phyloP scores from a whole-genome alignment of 2,797 vertebrate species.

The Myoxocephalus aenaeus region DNA sequence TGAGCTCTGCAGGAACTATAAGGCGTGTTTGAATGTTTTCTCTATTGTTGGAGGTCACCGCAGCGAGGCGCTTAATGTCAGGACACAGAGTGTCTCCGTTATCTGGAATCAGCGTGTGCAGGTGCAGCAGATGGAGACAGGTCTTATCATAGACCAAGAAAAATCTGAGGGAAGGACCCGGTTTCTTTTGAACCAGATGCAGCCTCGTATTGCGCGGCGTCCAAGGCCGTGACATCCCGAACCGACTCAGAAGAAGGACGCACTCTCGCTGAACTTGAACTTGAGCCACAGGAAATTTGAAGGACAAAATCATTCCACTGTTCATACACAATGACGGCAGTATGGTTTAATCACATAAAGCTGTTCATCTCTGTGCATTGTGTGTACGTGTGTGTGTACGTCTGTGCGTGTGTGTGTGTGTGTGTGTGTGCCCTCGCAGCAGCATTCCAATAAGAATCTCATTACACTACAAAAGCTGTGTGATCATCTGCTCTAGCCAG shows the following conservation, averaged over 20 bases:
- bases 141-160: neutral
- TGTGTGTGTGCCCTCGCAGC: conserved; percentile 20
- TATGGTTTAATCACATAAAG: conserved; percentile 48
- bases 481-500: conserved; percentile 42
- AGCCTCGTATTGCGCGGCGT: neutral
- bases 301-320: conserved; percentile 22
- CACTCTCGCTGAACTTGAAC: conserved; percentile 35
- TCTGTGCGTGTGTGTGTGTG: conserved; percentile 5
- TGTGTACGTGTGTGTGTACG: conserved; percentile 2
- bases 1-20: neutral
- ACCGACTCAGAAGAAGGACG: conserved; percentile 8
- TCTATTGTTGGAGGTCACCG: neutral
- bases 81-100: conserved; percentile 2
- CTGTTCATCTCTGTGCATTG: conserved; percentile 19
- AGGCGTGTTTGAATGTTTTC: neutral
- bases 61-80: conserved; percentile 5
- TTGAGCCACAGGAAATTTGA: conserved; percentile 43
- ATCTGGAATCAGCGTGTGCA: conserved; percentile 30
- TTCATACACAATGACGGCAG: conserved; percentile 32
- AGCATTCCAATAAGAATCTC: conserved; percentile 53
- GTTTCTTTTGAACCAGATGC: conserved; percentile 1
- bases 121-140: conserved; percentile 19
- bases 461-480: conserved; percentile 60
- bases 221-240: conserved; percentile 17
- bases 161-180: neutral